Conservation (phyloP, 2,888 invertebrate genomes). For the Drosophila rubida region DNA sequence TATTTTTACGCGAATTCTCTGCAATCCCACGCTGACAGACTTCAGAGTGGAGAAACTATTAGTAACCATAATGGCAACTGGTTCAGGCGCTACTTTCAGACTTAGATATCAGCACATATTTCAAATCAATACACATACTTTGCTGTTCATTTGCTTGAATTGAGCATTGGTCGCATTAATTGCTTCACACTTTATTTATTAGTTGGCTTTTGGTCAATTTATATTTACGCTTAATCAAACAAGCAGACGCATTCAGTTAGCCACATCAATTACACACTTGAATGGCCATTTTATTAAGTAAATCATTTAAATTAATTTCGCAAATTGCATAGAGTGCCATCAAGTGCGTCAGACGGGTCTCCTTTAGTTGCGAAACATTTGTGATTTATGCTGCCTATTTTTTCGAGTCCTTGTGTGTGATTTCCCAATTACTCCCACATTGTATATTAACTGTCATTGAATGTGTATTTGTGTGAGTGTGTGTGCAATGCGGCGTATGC, state of each 20-base stretch:
- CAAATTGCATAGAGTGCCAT: conserved; percentile 24
- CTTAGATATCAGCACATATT: neutral
- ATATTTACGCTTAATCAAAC: conserved; percentile 22
- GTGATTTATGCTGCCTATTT: conserved; percentile 43
- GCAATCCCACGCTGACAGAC: neutral
- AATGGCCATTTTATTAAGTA: conserved; percentile 46
- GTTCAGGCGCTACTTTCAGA: too few relatives aligned
- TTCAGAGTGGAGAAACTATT: neutral
- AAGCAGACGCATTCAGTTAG: conserved; percentile 1
- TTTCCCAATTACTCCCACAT: conserved; percentile 31
- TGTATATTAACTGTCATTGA: conserved; percentile 57
- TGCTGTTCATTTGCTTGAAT: neutral
- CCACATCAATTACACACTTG: conserved; percentile 43
- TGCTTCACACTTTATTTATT: conserved; percentile 1
- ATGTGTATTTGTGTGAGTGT: neutral
- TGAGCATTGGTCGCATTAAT: neutral
- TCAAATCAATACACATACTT: neutral
- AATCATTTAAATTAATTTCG: conserved; percentile 64
- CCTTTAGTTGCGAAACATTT: conserved; percentile 14
- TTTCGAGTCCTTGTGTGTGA: conserved; percentile 2
- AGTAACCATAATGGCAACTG: neutral
- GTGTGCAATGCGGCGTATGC: conserved; percentile 70
- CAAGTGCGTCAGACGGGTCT: conserved; percentile 1
- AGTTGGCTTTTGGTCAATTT: conserved; percentile 6
- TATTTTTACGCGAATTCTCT: neutral